Conservation (phyloP, 2,888 invertebrate genomes). For the Exephanes ischioxanthus region DNA sequence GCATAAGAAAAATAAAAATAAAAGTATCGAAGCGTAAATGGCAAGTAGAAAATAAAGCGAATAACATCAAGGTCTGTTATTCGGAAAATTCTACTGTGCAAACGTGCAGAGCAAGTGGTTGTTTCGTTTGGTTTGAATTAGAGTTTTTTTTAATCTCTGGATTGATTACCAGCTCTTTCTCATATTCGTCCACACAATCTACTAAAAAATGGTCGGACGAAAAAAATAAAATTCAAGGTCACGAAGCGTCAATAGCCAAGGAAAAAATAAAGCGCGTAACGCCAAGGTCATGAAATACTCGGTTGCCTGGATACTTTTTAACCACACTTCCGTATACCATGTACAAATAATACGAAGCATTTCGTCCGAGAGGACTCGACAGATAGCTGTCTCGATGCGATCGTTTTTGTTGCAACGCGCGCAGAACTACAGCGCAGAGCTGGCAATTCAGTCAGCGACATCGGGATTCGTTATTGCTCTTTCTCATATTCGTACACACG, state of each 20-base stretch:
- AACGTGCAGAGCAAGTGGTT: neutral
- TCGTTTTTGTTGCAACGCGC: neutral
- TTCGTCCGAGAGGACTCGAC: neutral
- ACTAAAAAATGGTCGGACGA: neutral
- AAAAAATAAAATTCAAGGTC: neutral
- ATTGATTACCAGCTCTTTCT: neutral
- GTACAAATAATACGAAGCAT: neutral
- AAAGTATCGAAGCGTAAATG: neutral
- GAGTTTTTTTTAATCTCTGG: neutral
- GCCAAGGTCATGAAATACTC: neutral
- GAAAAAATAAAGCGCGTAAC: too few species aligned
- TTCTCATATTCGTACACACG: neutral
- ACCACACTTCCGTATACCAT: neutral
- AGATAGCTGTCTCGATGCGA: neutral
- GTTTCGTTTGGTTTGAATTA: neutral
- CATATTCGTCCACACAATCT: neutral
- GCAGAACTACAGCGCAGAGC: neutral
- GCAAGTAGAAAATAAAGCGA: slow-evolving; percentile 10
- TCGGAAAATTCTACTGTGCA: neutral
- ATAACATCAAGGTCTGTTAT: neutral
- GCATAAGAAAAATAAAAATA: neutral
- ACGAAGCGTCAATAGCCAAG: neutral
- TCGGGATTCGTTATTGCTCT: neutral
- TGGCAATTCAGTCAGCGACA: neutral
- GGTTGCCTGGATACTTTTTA: too few species aligned